phyloP scores from a whole-genome alignment of 2,797 vertebrate species.

The Parotocinclus haroldoi region DNA sequence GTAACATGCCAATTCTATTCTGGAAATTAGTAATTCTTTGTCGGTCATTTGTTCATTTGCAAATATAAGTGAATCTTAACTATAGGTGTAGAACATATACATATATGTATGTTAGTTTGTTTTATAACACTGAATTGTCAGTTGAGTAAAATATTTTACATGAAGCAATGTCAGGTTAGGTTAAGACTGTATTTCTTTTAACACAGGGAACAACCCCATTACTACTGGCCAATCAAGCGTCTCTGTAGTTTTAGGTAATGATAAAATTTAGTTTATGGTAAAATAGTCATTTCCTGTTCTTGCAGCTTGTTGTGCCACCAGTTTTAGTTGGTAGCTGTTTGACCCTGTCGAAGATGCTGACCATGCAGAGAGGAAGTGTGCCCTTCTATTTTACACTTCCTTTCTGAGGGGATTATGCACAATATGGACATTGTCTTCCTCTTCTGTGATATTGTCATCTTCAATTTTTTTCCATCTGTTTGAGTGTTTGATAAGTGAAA shows the following conservation, averaged over 20 bases:
- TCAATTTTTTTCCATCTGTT: conserved; percentile 5
- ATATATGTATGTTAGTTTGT: too few species aligned
- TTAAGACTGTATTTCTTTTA: not conserved
- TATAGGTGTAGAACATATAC: too few species aligned
- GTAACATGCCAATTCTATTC: too few species aligned
- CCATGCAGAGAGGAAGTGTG: conserved; percentile 21
- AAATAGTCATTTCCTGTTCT: conserved; percentile 11
- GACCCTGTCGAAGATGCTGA: conserved; percentile 34
- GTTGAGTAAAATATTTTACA: not conserved
- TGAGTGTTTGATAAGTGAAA: not conserved
- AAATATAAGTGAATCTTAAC: too few species aligned
- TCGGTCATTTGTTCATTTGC: too few species aligned
- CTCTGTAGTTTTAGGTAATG: conserved; percentile 13
- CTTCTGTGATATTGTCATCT: not conserved
- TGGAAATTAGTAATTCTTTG: too few species aligned
- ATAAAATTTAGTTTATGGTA: not conserved
- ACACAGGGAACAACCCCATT: conserved; percentile 12
- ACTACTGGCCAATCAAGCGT: not conserved
- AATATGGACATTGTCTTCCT: conserved; percentile 12
- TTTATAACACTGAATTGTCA: too few species aligned
- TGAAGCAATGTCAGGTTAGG: not conserved
- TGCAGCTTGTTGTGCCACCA: not conserved
- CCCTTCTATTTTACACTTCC: conserved; percentile 31
- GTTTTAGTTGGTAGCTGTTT: conserved; percentile 10
- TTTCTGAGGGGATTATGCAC: conserved; percentile 2